Evolutionary conservation across 1,140 invertebrate genomes (phyloP), one percentile per base, ranked within the genome.

Genomic region (Geopemphigus sp.): DNA sequence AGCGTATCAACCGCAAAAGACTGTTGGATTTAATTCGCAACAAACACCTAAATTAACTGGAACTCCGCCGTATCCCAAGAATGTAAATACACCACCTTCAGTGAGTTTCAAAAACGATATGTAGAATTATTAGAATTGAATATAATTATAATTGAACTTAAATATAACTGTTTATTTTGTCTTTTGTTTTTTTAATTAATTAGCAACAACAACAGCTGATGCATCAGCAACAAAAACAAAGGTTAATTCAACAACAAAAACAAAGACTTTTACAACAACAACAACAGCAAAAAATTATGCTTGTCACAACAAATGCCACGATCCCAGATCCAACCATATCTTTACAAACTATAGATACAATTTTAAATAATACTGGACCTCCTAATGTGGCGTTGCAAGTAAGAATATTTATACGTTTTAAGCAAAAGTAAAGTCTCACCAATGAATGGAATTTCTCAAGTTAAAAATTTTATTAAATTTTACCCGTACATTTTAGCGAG

Each of bases 331-430:
- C 74, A 64, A 29, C 76, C 24, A 86, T 89, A 47, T 88, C 87
- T 80, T 87, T 92, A 83, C 91, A 92, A 74, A 93, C 92, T 84
- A 92, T 94, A 82, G 90, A 91, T 84, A 92, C 90, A 80, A 86
- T 94, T 82, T 87, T 94, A 81, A 94, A 93, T 84, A 92, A 90
- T 83, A 90, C 90, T n/a, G 91, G 92, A 81, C 92, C 92, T 14
- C 92, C 91, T 12, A 94, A 94, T 86, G 93, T 95, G 12, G 90
- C 92, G 39, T 84, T 91, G 81, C 89, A 89, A 87, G 89, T 90
- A 83, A 81, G n/a, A 66, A 45, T 14, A 50, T 32, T 24, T 29
- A 56, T 45, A 45, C 24, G 22, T 39, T n/a, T 54, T 54, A 17
- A 17, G 53, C 3, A 19, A 5, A 14, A 12, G n/a, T n/a, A n/a